Evolutionary conservation across 2,797 vertebrate genomes (phyloP).

Genomic region (Pelobates cultripes): DNA sequence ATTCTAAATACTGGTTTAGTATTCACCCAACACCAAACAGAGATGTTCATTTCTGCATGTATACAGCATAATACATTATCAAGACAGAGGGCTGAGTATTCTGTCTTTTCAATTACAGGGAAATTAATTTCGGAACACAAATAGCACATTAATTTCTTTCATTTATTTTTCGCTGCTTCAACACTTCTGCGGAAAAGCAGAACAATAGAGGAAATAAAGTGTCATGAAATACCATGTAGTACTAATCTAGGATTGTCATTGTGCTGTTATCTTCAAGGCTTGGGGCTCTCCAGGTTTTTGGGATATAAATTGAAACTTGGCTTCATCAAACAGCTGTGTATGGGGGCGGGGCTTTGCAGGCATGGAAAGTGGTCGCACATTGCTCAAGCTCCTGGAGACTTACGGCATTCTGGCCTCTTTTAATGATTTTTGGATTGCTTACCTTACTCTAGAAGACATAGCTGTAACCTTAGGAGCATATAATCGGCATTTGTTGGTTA

Average conservation of each 20-base stretch:
- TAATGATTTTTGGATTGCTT: too few species aligned
- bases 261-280: slow-evolving; percentile 37
- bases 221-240: slow-evolving; percentile 49
- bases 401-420: too few species aligned
- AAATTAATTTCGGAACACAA: slow-evolving; percentile 55
- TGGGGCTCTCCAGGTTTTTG: slow-evolving; percentile 15
- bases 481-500: too few species aligned
- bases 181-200: slow-evolving; percentile 50
- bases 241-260: slow-evolving; percentile 35
- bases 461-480: too few species aligned
- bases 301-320: slow-evolving; percentile 14
- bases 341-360: too few species aligned
- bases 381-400: too few species aligned
- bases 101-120: slow-evolving; percentile 52
- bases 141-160: slow-evolving; percentile 44
- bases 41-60: slow-evolving; percentile 46
- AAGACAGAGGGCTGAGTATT: slow-evolving; percentile 45
- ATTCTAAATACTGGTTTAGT: slow-evolving; percentile 48
- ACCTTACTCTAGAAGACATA: too few species aligned
- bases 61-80: slow-evolving; percentile 47
- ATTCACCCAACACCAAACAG: slow-evolving; percentile 49
- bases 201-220: slow-evolving; percentile 33
- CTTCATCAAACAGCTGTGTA: slow-evolving; percentile 27
- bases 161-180: slow-evolving; percentile 53
- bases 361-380: too few species aligned